A percentile compares a stretch with the other conserved stretches of the same genome.
Conservation (phyloP, 2,797 vertebrate species). For the Crocidura indochinensis region DNA sequence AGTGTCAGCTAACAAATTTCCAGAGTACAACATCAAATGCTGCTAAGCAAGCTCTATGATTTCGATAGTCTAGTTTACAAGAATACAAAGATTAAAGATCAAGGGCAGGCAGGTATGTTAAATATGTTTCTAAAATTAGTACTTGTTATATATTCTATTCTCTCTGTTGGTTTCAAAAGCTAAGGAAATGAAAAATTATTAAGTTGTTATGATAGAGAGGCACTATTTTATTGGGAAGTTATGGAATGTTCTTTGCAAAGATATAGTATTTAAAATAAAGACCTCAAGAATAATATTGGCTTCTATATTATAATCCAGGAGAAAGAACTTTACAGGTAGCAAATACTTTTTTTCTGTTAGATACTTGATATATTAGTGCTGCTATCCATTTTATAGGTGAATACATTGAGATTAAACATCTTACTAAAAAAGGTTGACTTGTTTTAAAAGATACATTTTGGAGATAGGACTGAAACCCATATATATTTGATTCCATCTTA, state of each 20-base stretch:
- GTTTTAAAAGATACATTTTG: no score
- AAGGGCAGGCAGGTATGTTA: not conserved
- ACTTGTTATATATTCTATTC: conserved; percentile 50
- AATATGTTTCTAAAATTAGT: conserved; percentile 12
- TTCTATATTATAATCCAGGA: conserved; percentile 2
- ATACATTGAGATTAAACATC: no score
- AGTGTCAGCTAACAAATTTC: conserved; percentile 44
- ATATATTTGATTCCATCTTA: no score
- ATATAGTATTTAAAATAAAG: not conserved
- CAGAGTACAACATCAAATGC: conserved; percentile 8
- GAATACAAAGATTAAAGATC: conserved; percentile 53
- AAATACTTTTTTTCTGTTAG: not conserved
- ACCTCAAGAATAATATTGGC: conserved; percentile 10
- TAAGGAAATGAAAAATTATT: conserved; percentile 27
- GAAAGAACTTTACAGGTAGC: conserved; percentile 18
- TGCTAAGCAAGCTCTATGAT: conserved; percentile 68
- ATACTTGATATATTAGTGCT: not conserved
- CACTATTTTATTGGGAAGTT: not conserved
- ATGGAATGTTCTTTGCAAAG: not conserved
- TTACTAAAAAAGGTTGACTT: no score
- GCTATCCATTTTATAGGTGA: no score
- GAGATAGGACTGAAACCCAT: no score
- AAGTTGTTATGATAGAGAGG: not conserved
- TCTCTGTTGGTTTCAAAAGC: not conserved
- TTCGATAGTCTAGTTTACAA: conserved; percentile 67